These are phyloP conservation scores for Phanerotoma sp. DNA, from an alignment of 2,888 invertebrate genomes.

Conservation along the genomic window DNA sequence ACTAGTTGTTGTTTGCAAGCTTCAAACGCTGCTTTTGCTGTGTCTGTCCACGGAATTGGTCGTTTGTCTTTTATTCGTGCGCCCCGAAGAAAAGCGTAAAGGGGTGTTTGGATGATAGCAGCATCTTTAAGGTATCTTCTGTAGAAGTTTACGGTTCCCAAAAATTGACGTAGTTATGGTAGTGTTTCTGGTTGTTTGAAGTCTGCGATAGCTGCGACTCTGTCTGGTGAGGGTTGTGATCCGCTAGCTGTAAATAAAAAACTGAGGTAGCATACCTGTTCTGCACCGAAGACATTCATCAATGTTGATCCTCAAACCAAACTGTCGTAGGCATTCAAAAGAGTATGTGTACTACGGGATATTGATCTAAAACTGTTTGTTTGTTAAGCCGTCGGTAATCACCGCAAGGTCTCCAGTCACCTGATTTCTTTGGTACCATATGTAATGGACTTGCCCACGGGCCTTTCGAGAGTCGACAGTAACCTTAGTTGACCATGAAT, in stretches of 20 bases:
- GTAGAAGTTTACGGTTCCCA: constrained; percentile 36
- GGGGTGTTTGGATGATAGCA: constrained; percentile 16
- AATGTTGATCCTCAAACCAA: constrained; percentile 36
- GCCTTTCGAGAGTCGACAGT: constrained; percentile 41
- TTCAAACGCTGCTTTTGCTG: constrained; percentile 7
- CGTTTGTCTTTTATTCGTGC: constrained; percentile 22
- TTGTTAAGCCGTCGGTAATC: constrained; percentile 46
- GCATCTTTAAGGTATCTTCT: constrained; percentile 29
- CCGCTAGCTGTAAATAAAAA: constrained; percentile 21
- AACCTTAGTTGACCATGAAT: background rate
- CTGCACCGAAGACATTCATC: constrained; percentile 31
- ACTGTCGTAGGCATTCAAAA: constrained; percentile 25
- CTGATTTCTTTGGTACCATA: constrained; percentile 44
- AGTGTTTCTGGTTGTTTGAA: constrained; percentile 21
- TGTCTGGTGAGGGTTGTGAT: constrained; percentile 21
- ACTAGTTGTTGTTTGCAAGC: constrained; percentile 3
- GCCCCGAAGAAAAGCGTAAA: constrained; percentile 4
- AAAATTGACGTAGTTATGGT: constrained; percentile 29
- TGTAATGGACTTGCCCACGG: constrained; percentile 48
- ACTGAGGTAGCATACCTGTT: constrained; percentile 27
- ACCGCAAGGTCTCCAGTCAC: constrained; percentile 49
- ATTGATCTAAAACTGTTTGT: constrained; percentile 38
- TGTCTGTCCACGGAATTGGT: constrained; percentile 24
- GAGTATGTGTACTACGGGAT: constrained; percentile 42
- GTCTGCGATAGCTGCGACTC: constrained; percentile 22